Conservation (phyloP, 2,113 vertebrate genomes). For the Platysteira castanea region DNA sequence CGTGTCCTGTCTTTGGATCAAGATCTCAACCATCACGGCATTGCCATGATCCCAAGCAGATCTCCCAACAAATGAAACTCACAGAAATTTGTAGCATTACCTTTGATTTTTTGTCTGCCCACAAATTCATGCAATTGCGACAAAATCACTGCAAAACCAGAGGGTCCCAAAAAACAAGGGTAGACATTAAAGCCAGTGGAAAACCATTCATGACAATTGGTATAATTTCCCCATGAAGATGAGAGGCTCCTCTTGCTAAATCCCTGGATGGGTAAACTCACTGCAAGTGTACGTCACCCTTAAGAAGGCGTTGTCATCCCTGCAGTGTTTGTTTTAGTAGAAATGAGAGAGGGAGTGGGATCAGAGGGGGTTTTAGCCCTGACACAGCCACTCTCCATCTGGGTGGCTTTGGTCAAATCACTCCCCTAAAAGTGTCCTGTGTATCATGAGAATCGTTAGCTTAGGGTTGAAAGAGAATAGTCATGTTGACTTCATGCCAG, state of each 20-base stretch:
- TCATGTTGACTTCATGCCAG: background rate
- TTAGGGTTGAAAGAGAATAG: background rate
- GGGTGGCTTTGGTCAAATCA: background rate
- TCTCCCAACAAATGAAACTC: background rate
- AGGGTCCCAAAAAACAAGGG: background rate
- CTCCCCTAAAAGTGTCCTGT: background rate
- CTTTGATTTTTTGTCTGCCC: background rate
- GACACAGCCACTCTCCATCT: background rate
- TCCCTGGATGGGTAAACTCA: background rate
- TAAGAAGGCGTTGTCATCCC: background rate
- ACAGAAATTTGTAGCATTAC: background rate
- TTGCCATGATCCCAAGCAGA: accelerated
- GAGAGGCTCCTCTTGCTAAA: background rate
- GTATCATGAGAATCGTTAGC: background rate
- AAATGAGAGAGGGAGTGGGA: background rate
- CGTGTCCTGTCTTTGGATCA: accelerated
- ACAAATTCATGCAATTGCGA: accelerated
- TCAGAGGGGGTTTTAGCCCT: background rate
- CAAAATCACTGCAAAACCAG: background rate
- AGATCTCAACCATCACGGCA: background rate
- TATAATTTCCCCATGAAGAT: background rate
- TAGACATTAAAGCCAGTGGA: background rate
- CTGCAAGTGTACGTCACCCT: accelerated
- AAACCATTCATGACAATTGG: background rate
- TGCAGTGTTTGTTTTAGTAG: background rate